These are phyloP conservation scores for Masnerella sp. DNA, from an alignment of 2,888 invertebrate genomes.

Conservation along the genomic window DNA sequence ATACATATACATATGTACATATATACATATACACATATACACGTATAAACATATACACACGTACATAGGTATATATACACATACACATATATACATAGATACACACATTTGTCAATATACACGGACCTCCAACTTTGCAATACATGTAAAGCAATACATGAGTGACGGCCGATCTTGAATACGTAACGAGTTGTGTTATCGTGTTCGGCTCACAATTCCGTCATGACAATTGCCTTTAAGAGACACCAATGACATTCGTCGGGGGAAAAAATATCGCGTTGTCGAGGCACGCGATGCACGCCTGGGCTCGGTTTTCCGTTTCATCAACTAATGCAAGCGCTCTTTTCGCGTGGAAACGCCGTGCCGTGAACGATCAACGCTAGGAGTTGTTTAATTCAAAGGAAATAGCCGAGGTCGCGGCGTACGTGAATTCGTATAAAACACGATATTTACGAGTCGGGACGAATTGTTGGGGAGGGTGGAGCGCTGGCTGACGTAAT, in stretches of 20 bases:
- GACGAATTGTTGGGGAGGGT: no score
- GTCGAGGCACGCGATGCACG: conserved; percentile 24
- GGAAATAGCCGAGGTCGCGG: background rate
- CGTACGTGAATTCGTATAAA: conserved; percentile 28
- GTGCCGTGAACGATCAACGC: conserved; percentile 10
- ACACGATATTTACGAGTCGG: conserved; percentile 42
- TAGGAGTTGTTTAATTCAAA: conserved; percentile 32
- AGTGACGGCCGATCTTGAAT: conserved; percentile 68
- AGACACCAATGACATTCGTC: conserved; percentile 35
- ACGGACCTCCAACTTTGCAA: conserved; percentile 52
- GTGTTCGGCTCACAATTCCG: conserved; percentile 47
- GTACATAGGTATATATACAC: no score
- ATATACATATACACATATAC: no score
- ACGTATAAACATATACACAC: no score
- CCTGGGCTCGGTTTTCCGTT: conserved; percentile 16
- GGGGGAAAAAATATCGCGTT: conserved; percentile 27
- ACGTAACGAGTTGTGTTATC: conserved; percentile 67
- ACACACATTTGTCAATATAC: conserved; percentile 22
- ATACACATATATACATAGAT: no score
- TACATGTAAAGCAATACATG: conserved; percentile 52
- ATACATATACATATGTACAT: no score
- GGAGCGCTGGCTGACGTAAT: no score
- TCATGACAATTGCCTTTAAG: conserved; percentile 57
- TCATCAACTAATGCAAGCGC: conserved; percentile 12
- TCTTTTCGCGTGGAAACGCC: conserved; percentile 10